Evolutionary conservation across 2,888 invertebrate genomes (phyloP).

Genomic region (Zhuqinia jingwanae): DNA sequence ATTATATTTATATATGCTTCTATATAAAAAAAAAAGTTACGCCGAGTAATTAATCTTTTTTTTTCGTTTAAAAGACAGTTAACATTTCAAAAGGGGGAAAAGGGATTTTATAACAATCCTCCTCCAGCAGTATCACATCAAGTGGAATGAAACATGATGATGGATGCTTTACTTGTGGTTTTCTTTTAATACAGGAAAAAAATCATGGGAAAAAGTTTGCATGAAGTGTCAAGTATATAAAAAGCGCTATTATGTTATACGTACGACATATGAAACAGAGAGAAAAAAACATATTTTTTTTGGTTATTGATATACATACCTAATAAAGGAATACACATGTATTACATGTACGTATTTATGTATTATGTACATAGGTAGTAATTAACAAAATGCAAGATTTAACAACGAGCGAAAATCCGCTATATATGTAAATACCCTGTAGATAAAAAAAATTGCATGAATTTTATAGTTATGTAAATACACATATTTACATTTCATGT

Average conservation of each 20-base stretch:
- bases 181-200: neutral
- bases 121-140: slow-evolving; percentile 26
- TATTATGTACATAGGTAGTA: too few species aligned
- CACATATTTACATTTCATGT: too few species aligned
- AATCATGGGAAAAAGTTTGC: slow-evolving; percentile 21
- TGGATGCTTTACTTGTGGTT: slow-evolving; percentile 45
- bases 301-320: neutral
- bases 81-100: slow-evolving; percentile 5
- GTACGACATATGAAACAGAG: too few species aligned
- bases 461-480: too few species aligned
- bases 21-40: neutral
- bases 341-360: too few species aligned
- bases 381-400: too few species aligned
- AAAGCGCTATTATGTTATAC: neutral
- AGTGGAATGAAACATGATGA: slow-evolving; percentile 45
- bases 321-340: neutral
- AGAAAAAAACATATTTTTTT: too few species aligned
- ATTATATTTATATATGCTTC: neutral
- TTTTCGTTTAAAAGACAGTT: slow-evolving; percentile 3
- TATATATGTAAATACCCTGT: neutral
- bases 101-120: neutral
- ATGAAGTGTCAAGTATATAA: neutral
- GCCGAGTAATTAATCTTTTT: slow-evolving; percentile 30
- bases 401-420: too few species aligned
- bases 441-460: neutral